Conservation (phyloP, 2,888 invertebrate species). For the Drosophila putrida region DNA sequence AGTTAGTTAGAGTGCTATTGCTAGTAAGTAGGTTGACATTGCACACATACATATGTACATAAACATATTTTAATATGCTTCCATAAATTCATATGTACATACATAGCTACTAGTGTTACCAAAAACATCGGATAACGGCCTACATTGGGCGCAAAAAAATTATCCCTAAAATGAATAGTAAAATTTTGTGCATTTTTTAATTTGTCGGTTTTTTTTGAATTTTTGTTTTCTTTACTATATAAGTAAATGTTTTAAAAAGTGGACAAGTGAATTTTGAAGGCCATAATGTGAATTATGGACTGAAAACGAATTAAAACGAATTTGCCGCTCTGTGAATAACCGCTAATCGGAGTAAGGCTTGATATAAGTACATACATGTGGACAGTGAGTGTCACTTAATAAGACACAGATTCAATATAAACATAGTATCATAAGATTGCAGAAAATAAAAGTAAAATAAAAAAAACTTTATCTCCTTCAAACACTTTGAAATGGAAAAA, state of each 20-base stretch:
- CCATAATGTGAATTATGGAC: background rate
- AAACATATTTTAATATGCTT: background rate
- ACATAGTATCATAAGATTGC: too few species aligned
- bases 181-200: background rate
- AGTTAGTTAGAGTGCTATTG: conserved; percentile 8
- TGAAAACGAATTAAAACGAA: background rate
- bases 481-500: background rate
- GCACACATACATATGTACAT: conserved; percentile 7
- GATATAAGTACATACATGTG: background rate
- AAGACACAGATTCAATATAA: background rate
- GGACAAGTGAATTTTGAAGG: background rate
- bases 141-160: background rate
- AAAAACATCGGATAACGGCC: background rate
- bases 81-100: background rate
- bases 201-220: background rate
- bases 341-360: background rate
- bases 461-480: background rate
- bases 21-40: conserved; percentile 20
- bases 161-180: background rate
- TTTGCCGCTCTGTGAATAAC: too few species aligned
- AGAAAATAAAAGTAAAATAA: background rate
- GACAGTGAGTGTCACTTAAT: conserved; percentile 6
- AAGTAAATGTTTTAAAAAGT: too few species aligned
- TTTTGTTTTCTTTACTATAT: background rate
- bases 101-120: background rate